These are phyloP conservation scores for Galaxea fascicularis DNA, from an alignment of 92 coral and sea anemone genomes.

Conservation along the genomic window DNA sequence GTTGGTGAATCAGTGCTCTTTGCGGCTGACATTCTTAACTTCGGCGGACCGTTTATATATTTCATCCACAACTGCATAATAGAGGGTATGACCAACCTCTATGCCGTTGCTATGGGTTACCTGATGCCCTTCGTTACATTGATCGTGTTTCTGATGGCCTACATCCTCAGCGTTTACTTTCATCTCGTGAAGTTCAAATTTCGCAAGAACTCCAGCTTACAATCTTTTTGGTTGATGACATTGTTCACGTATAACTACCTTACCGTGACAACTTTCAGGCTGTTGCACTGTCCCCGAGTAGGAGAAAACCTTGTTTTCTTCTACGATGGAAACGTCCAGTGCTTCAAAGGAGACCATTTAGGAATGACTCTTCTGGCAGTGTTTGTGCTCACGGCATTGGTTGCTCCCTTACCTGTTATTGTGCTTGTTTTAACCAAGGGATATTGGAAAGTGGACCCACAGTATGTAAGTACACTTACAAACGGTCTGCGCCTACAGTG, in stretches of 20 bases:
- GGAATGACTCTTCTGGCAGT: slow-evolving; percentile 73
- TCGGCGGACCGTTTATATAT: slow-evolving; percentile 87
- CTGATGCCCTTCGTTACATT: slow-evolving; percentile 77
- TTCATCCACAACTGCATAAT: slow-evolving; percentile 71
- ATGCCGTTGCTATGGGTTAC: slow-evolving; percentile 83
- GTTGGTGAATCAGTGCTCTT: slow-evolving; percentile 74
- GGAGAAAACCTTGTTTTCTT: slow-evolving; percentile 80
- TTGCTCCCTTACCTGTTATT: slow-evolving; percentile 80
- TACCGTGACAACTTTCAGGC: slow-evolving; percentile 77
- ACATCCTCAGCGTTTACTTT: slow-evolving; percentile 73
- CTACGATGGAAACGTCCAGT: slow-evolving; percentile 84
- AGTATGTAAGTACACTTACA: slow-evolving; percentile 88
- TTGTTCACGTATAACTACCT: slow-evolving; percentile 88
- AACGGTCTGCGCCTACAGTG: slow-evolving; percentile 79
- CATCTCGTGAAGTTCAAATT: slow-evolving; percentile 79
- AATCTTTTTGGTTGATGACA: slow-evolving; percentile 92
- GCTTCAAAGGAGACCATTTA: slow-evolving; percentile 80
- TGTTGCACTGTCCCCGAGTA: slow-evolving; percentile 83
- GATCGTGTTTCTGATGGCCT: slow-evolving; percentile 75
- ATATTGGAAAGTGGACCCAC: slow-evolving; percentile 92
- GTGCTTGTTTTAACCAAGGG: slow-evolving; percentile 76
- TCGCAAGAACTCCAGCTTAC: slow-evolving; percentile 86
- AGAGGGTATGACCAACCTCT: slow-evolving; percentile 76
- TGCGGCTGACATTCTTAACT: slow-evolving; percentile 73
- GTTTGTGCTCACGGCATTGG: slow-evolving; percentile 55